phyloP scores from a whole-genome alignment of 2,113 vertebrate species.

The Globicephala melas region DNA sequence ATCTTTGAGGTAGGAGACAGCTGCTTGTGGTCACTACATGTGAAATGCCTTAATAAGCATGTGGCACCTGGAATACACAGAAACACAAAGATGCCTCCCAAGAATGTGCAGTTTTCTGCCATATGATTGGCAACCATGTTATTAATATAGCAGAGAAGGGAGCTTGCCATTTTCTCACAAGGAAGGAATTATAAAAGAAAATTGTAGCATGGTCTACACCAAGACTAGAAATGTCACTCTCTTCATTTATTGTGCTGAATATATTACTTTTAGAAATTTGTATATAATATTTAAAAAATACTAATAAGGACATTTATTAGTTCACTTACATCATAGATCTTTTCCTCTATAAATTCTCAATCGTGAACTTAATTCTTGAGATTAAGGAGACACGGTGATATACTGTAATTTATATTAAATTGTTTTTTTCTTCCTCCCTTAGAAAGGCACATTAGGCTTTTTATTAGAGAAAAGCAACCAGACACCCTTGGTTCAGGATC shows the following conservation, averaged over 20 bases:
- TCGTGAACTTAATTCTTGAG: background rate
- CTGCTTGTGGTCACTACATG: background rate
- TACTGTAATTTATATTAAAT: background rate
- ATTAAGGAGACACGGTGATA: background rate
- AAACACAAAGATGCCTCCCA: background rate
- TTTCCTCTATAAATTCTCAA: background rate
- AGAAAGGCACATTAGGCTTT: background rate
- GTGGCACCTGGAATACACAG: background rate
- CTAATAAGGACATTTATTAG: background rate
- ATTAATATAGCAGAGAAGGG: background rate
- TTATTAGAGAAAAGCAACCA: background rate
- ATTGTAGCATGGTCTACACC: background rate
- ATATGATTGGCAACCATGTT: background rate
- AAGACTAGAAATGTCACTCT: background rate
- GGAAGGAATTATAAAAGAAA: slow-evolving; percentile 17
- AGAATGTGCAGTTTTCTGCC: background rate
- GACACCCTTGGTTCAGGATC: background rate
- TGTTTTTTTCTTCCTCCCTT: background rate
- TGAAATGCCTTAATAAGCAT: background rate
- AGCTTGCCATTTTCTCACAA: background rate
- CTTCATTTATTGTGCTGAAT: background rate
- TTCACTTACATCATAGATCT: background rate
- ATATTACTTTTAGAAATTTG: background rate
- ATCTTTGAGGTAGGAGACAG: background rate
- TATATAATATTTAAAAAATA: background rate